Evolutionary conservation across 1,140 invertebrate genomes (phyloP).

Genomic region (Drosophila nigromelanica): DNA sequence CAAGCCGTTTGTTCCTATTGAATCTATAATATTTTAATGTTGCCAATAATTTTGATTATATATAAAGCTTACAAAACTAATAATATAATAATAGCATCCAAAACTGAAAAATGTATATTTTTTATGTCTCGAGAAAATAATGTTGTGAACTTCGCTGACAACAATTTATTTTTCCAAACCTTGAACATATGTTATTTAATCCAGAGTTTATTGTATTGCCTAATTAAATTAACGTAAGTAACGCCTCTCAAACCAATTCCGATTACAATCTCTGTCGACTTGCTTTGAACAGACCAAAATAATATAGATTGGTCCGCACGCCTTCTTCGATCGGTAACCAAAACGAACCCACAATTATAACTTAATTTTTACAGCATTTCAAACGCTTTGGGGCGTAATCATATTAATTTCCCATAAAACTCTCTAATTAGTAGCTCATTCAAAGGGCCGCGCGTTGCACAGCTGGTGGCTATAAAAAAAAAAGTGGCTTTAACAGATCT

Average conservation of each 20-base stretch:
- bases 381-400: conserved; percentile 53
- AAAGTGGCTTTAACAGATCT: conserved; percentile 2
- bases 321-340: conserved; percentile 5
- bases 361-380: conserved; percentile 61
- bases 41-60: too few species aligned
- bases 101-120: too few species aligned
- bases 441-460: conserved; percentile 55
- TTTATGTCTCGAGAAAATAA: too few species aligned
- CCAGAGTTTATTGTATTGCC: neutral
- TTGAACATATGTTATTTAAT: neutral
- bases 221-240: conserved; percentile 47
- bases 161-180: too few species aligned
- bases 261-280: conserved; percentile 9
- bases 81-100: too few species aligned
- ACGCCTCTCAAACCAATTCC: conserved; percentile 31
- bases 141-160: too few species aligned
- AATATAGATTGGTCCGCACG: neutral
- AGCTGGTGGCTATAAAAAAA: conserved; percentile 62
- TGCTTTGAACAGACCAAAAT: neutral
- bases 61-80: too few species aligned
- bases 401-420: conserved; percentile 76
- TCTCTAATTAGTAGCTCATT: conserved; percentile 71
- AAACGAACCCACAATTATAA: conserved; percentile 55
- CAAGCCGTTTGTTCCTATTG: too few species aligned
- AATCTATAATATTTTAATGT: too few species aligned